These are phyloP conservation scores for Opisthocomus hoazin DNA, from an alignment of 2,113 vertebrate genomes.

Conservation along the genomic window DNA sequence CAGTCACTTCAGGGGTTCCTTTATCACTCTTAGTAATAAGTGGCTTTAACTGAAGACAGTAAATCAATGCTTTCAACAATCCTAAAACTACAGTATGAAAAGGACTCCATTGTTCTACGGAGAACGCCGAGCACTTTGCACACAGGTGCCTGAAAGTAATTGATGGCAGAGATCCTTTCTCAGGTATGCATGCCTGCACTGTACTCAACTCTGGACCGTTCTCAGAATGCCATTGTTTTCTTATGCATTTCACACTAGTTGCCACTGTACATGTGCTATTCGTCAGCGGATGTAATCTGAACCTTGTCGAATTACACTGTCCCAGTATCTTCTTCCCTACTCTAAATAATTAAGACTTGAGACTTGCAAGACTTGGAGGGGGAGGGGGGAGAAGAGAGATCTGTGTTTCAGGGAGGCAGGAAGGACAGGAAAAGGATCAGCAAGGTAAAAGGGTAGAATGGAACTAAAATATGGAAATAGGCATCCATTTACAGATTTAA, in stretches of 20 bases:
- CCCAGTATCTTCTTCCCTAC: conserved; percentile 51
- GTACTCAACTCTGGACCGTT: conserved; percentile 16
- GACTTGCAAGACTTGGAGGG: not conserved
- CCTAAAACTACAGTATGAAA: not conserved
- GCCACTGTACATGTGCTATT: conserved; percentile 27
- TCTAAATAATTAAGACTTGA: conserved; percentile 70
- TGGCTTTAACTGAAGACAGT: not conserved
- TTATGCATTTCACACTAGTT: conserved; percentile 51
- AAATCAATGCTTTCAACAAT: conserved; percentile 39
- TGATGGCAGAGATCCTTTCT: conserved; percentile 41
- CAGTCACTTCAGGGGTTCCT: not conserved
- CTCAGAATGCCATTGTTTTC: conserved; percentile 57
- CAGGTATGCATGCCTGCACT: conserved; percentile 38
- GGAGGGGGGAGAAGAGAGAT: not conserved
- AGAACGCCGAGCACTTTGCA: conserved; percentile 29
- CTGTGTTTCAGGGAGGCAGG: not conserved
- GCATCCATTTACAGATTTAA: not conserved
- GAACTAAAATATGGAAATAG: not conserved
- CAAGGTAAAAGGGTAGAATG: not conserved
- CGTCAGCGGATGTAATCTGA: conserved; percentile 53
- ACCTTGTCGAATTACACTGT: conserved; percentile 43
- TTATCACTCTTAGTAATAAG: not conserved
- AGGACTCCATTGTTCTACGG: conserved; percentile 39
- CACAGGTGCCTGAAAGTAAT: conserved; percentile 36
- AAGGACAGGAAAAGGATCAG: not conserved